Evolutionary conservation across 2,797 vertebrate genomes (phyloP), one percentile per base, ranked within the genome.

Genomic region (Poeciliopsis paucimaculata): DNA sequence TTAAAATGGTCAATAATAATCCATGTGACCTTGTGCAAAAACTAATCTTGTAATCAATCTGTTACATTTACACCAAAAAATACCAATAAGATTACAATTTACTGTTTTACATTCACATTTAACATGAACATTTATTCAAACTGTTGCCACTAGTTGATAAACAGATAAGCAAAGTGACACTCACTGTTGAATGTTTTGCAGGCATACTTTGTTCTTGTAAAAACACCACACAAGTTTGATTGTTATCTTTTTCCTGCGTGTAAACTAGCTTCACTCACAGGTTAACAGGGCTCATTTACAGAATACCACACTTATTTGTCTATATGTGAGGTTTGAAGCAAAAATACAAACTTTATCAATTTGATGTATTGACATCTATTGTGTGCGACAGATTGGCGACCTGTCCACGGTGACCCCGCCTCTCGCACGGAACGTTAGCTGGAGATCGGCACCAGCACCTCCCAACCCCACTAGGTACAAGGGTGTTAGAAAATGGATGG

Each of bases 231-330:
- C 5, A 62, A 0, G 11, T 45, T 74, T 43, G 75, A 88, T 84
- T 0, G 10, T 0, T 77, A 87, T 90, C 73, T 41, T n/a, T 55
- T 81, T 81, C 26, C 64, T 81, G 79, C 34, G 1, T 5, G 0
- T 36, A 20, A 20, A 4, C 4, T 8, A 15, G 7, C 1, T 68
- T 41, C 64, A 20, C 4, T 45, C 28, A 36, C 41, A 28, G n/a
- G 60, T 31, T 15, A 73, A n/a, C n/a, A 23, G 31, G 15, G 43
- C 0, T 43, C 28, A 13, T 49, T 18, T 5, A 15, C 53, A 46
- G 13, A 13, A 23, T 46, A 49, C 34, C 34, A 11, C 23, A 2
- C 11, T 23, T n/a, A 5, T 46, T 64, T 64, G 31, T 8, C n/a
- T 28, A 28, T 39, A 51, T 45, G 45, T 70, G 11, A 75, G 2